Evolutionary conservation across 2,888 invertebrate genomes (phyloP).

Genomic region (Chromoteleia sp.): DNA sequence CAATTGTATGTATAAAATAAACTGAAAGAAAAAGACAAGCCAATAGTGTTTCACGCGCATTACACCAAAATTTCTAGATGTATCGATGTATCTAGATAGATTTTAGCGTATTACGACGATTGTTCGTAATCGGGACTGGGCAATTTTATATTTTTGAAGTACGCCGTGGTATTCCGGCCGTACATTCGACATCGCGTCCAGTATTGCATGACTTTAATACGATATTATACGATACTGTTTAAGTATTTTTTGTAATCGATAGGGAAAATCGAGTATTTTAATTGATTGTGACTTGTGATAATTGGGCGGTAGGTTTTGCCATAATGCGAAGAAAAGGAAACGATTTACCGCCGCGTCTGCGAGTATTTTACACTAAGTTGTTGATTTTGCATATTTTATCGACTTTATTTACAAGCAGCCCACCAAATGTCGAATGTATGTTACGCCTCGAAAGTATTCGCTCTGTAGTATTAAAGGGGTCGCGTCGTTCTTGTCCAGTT

Average conservation of each 20-base stretch:
- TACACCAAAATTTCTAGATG: constrained; percentile 65
- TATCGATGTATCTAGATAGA: constrained; percentile 58
- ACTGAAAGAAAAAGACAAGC: constrained; percentile 22
- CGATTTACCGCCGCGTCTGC: constrained; percentile 5
- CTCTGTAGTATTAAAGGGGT: constrained; percentile 51
- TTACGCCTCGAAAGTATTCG: constrained; percentile 54
- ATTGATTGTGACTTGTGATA: constrained; percentile 58
- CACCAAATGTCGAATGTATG: constrained; percentile 61
- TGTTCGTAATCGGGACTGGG: constrained; percentile 58
- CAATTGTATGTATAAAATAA: neutral
- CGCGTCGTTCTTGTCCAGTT: constrained; percentile 53
- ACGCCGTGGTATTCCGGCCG: constrained; percentile 27
- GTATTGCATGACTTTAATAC: constrained; percentile 52
- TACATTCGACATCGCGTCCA: constrained; percentile 54
- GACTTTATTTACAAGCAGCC: constrained; percentile 53
- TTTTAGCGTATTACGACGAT: constrained; percentile 38
- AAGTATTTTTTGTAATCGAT: constrained; percentile 47
- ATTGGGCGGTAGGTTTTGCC: constrained; percentile 49
- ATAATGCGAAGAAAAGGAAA: constrained; percentile 26
- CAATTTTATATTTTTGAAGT: constrained; percentile 47
- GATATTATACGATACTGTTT: constrained; percentile 36
- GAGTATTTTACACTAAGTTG: constrained; percentile 56
- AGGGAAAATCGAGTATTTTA: constrained; percentile 46
- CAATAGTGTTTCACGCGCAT: constrained; percentile 62
- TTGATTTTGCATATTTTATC: constrained; percentile 63